Conservation (phyloP, 2,797 vertebrate genomes). For the Megalops cyprinoides region DNA sequence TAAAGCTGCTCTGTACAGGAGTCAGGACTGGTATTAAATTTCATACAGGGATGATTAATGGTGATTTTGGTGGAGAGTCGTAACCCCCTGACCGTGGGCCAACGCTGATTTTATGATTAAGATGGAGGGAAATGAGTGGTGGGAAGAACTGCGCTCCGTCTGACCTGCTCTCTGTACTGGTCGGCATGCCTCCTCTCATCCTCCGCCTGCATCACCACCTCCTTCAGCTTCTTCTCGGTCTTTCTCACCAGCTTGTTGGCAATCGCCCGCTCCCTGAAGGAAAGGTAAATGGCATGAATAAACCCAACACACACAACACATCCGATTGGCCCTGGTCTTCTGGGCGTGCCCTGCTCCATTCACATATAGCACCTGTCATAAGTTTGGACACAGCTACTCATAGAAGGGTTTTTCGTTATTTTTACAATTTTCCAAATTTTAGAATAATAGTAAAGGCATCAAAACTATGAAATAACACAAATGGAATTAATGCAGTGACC, state of each 20-base stretch:
- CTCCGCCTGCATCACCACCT: constrained; percentile 89
- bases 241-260: constrained; percentile 86
- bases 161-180: constrained; percentile 85
- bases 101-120: constrained; percentile 58
- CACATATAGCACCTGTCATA: background rate
- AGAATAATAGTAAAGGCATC: too few species aligned
- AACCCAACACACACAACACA: background rate
- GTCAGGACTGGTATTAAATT: constrained; percentile 59
- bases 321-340: background rate
- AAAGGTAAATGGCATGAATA: background rate
- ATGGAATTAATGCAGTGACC: too few species aligned
- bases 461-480: too few species aligned
- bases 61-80: constrained; percentile 52
- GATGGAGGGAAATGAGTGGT: constrained; percentile 41
- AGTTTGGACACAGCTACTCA: too few species aligned
- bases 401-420: too few species aligned
- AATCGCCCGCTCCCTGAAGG: constrained; percentile 80
- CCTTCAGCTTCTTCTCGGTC: constrained; percentile 90
- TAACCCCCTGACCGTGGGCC: constrained; percentile 37
- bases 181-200: constrained; percentile 90
- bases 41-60: constrained; percentile 50
- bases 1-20: background rate
- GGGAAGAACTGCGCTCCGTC: constrained; percentile 44
- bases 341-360: background rate
- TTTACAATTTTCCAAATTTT: too few species aligned